Conservation (phyloP, 1,140 invertebrate species). For the Kradibia gibbosae region DNA sequence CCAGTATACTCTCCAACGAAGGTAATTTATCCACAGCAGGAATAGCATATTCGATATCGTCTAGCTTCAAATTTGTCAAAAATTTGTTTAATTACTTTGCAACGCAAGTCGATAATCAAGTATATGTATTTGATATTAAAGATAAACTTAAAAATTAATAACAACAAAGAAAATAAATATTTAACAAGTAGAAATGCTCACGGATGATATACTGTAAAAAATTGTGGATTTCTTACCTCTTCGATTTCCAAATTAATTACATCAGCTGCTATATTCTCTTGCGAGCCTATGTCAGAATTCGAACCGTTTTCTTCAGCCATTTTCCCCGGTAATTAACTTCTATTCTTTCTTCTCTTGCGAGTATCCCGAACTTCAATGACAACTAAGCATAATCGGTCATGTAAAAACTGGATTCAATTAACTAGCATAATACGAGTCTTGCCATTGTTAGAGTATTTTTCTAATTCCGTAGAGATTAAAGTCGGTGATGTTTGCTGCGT, state of each 20-base stretch:
- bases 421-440: background rate
- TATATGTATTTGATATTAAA: no score
- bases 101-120: no score
- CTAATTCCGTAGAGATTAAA: background rate
- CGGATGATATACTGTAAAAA: background rate
- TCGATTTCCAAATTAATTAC: constrained; percentile 78
- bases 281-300: constrained; percentile 79
- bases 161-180: constrained; percentile 1
- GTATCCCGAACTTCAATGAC: background rate
- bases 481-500: background rate
- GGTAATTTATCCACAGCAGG: constrained; percentile 83
- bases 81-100: constrained; percentile 7
- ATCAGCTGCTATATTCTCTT: constrained; percentile 76
- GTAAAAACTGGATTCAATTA: background rate
- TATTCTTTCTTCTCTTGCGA: background rate
- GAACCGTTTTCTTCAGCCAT: constrained; percentile 73
- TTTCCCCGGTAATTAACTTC: constrained; percentile 54
- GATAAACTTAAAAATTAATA: no score
- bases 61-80: constrained; percentile 72
- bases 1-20: constrained; percentile 89
- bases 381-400: background rate
- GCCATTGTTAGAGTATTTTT: background rate
- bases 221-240: constrained; percentile 72
- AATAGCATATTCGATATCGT: constrained; percentile 89
- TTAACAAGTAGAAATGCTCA: no score